Percentiles rank a stretch among this genome's conserved stretches.
Evolutionary conservation across 2,113 vertebrate species (phyloP).

Genomic region (Eubucco bourcierii): DNA sequence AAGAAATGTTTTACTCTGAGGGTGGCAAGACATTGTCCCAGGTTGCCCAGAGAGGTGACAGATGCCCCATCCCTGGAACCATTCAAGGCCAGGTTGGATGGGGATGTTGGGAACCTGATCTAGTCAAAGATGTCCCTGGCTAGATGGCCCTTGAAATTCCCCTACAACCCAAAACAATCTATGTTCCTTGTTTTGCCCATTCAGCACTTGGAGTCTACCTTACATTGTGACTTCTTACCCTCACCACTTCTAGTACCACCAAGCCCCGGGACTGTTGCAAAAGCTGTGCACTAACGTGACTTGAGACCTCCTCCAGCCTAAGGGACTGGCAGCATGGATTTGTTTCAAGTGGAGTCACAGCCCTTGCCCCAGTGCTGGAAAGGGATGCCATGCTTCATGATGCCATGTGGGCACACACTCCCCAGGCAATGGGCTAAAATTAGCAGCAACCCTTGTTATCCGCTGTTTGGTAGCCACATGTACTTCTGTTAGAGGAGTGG

Average conservation of each 20-base stretch:
- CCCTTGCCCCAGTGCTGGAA: background rate
- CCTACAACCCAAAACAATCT: background rate
- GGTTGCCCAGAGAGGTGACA: background rate
- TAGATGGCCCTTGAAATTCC: background rate
- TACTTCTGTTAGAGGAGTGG: background rate
- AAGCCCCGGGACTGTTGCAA: background rate
- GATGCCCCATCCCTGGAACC: background rate
- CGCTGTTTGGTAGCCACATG: background rate
- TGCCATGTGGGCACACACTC: background rate
- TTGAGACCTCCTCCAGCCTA: background rate
- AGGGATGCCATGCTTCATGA: background rate
- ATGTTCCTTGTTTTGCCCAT: background rate
- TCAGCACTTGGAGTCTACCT: fast-evolving
- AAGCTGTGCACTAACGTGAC: background rate
- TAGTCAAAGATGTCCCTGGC: background rate
- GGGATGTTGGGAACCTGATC: background rate
- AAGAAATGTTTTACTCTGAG: background rate
- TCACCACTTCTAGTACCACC: background rate
- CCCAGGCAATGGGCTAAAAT: conserved; percentile 19
- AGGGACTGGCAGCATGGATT: background rate
- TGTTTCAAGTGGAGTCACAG: background rate
- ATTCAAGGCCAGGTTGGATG: background rate
- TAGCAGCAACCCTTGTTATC: background rate
- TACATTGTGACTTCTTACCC: background rate
- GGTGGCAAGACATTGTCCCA: background rate